Base-by-base conservation (phyloP, 2,113 vertebrate species). In the Pseudopipra pipra region DNA sequence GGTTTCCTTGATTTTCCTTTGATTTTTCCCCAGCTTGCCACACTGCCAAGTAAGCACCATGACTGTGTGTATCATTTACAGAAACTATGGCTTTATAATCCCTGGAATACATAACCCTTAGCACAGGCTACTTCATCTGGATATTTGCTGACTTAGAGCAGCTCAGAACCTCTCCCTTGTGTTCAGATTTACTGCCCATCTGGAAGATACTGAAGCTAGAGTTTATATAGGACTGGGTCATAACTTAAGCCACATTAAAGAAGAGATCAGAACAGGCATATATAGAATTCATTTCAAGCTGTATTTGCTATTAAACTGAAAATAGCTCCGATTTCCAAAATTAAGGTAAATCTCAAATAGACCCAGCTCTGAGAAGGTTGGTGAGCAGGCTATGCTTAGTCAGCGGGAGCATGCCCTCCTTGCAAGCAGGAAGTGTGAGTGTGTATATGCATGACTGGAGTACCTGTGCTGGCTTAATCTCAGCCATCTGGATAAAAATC, bases 191-290 rank as follows among this genome's bases (percentile, higher is more conserved):
- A 96, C 56, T 74, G 75, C 91, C 87, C 93, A 94, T 95, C 95
- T 97, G 95, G 93, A 96, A 94, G 72, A 80, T 92, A 95, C 78
- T 88, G 90, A 59, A 80, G 63, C 27, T 47, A 71, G 39, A 88
- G 30, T 41, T 94, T 95, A 76, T 90, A 47, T 85, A 88, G 46
- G 39, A 63, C 43, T 67, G n/a, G 30, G 13, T 70, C 8, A 1
- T 93, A 93, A 94, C 35, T 84, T 92, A 43, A 94, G 82, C 93
- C 93, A 95, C 90, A 97, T 86, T 96, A 96, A 96, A 96, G 94
- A 91, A 91, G 35, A 87, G 65, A 93, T 80, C 63, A 80, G 59
- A 96, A 77, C 55, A 90, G 55, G 19, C 71, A 31, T 76, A 91
- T 91, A 70, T 67, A 80, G 51, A 91, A 93, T 71, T 90, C 49